phyloP scores from a whole-genome alignment of 2,888 invertebrate genomes.

The Synergus japonicus region DNA sequence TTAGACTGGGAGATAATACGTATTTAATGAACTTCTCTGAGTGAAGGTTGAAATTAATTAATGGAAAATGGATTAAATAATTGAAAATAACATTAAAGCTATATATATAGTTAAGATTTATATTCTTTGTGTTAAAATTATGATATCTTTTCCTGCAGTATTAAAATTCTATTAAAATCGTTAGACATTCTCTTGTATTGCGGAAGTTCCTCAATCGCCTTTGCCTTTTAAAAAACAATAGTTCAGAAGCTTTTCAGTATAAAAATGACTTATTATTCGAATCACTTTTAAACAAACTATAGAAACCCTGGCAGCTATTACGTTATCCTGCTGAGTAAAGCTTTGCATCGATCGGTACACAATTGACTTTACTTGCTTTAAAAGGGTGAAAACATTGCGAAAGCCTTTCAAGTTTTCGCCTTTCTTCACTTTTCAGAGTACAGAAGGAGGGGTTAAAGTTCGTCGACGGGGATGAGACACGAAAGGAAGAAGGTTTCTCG shows the following conservation, averaged over 20 bases:
- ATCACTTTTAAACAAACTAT: not conserved
- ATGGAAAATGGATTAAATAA: not conserved
- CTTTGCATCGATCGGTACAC: constrained; percentile 22
- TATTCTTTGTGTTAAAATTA: not conserved
- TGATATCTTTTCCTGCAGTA: not conserved
- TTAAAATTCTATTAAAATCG: not conserved
- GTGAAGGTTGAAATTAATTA: not conserved
- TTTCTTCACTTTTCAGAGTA: constrained; percentile 14
- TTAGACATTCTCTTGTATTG: not conserved
- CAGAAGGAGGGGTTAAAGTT: constrained; percentile 53
- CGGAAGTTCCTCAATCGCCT: not conserved
- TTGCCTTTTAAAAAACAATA: not conserved
- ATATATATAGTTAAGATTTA: too few species aligned
- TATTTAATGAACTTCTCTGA: constrained; percentile 20
- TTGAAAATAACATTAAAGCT: not conserved
- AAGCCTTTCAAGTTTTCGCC: constrained; percentile 11
- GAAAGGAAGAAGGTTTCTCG: constrained; percentile 25
- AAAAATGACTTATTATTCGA: not conserved
- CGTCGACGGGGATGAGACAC: constrained; percentile 56
- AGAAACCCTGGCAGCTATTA: not conserved
- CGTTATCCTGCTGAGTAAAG: not conserved
- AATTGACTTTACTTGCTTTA: constrained; percentile 27
- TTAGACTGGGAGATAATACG: constrained; percentile 9
- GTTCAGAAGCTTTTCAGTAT: not conserved
- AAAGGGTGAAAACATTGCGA: constrained; percentile 46